These are phyloP conservation scores for Ischnura elegans DNA, from an alignment of 2,888 invertebrate species.

Conservation along the genomic window DNA sequence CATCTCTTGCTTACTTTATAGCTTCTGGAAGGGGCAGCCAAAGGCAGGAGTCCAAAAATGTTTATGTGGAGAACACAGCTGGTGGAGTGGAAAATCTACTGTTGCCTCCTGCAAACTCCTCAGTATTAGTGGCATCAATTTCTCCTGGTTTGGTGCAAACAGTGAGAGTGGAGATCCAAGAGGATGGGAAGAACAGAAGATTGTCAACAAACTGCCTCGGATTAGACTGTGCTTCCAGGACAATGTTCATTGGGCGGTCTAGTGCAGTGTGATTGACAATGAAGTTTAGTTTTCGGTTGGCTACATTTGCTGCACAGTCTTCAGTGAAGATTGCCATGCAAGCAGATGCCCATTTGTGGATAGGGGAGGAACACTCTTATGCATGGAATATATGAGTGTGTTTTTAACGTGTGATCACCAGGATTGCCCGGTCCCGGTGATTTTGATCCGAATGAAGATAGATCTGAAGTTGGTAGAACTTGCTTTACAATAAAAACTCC, in stretches of 20 bases:
- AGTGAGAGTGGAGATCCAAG: slow-evolving; percentile 49
- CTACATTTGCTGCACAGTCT: slow-evolving; percentile 9
- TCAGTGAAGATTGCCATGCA: slow-evolving; percentile 11
- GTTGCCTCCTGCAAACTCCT: slow-evolving; percentile 1
- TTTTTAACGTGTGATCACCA: not conserved
- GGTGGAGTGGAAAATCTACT: not conserved
- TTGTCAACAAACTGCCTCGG: slow-evolving; percentile 47
- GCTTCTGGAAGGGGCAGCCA: slow-evolving; percentile 45
- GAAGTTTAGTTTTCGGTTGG: not conserved
- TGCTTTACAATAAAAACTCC: not conserved
- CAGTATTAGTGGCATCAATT: slow-evolving; percentile 40
- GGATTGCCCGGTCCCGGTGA: not conserved
- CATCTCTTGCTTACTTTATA: not conserved
- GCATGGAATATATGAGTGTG: not conserved
- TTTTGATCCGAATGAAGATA: slow-evolving; percentile 22
- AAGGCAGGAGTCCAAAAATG: slow-evolving; percentile 48
- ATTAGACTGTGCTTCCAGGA: slow-evolving; percentile 59
- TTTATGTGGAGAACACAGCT: not conserved
- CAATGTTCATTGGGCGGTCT: slow-evolving; percentile 47
- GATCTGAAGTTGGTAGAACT: slow-evolving; percentile 7
- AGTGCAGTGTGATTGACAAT: slow-evolving; percentile 61
- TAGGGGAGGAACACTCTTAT: not conserved
- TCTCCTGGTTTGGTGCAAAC: slow-evolving; percentile 39
- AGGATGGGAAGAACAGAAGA: slow-evolving; percentile 8
- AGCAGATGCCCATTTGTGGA: not conserved